These are phyloP conservation scores for Synergus laeviventris DNA, from an alignment of 2,888 invertebrate genomes.

Conservation along the genomic window DNA sequence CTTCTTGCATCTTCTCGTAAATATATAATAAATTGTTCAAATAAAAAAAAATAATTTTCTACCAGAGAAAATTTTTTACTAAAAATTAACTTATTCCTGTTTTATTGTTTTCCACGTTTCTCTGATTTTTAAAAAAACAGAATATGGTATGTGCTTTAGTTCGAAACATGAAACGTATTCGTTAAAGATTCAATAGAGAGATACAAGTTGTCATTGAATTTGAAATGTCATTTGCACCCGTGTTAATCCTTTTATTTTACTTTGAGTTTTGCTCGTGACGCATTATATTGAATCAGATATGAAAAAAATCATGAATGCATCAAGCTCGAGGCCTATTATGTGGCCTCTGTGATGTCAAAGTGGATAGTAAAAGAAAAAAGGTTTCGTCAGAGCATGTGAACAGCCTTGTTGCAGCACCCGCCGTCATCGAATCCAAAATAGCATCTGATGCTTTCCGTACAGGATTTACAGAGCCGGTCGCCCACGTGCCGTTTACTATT, in stretches of 20 bases:
- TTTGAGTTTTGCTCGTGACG: neutral
- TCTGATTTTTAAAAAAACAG: neutral
- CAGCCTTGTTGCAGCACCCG: slow-evolving; percentile 61
- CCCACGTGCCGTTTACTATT: slow-evolving; percentile 52
- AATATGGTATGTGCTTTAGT: neutral
- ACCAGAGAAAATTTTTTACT: neutral
- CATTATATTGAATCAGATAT: neutral
- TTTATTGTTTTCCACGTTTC: neutral
- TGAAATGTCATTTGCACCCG: neutral
- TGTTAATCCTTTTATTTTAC: neutral
- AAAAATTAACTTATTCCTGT: neutral
- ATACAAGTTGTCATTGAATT: neutral
- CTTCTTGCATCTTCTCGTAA: neutral
- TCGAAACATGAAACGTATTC: neutral
- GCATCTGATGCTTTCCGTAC: slow-evolving; percentile 57
- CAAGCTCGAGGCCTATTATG: neutral
- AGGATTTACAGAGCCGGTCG: slow-evolving; percentile 46
- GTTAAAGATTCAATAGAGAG: neutral
- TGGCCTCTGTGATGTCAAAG: slow-evolving; percentile 35
- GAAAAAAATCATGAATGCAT: neutral
- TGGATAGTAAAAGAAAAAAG: slow-evolving; percentile 48
- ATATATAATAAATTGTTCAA: neutral
- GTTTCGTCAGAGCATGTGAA: slow-evolving; percentile 61
- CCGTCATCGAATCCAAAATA: slow-evolving; percentile 68
- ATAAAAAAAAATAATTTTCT: neutral